A percentile compares a stretch with the other conserved stretches of the same genome.
These are phyloP conservation scores for Cydia amplana DNA, from an alignment of 1,140 invertebrate genomes.

Conservation along the genomic window DNA sequence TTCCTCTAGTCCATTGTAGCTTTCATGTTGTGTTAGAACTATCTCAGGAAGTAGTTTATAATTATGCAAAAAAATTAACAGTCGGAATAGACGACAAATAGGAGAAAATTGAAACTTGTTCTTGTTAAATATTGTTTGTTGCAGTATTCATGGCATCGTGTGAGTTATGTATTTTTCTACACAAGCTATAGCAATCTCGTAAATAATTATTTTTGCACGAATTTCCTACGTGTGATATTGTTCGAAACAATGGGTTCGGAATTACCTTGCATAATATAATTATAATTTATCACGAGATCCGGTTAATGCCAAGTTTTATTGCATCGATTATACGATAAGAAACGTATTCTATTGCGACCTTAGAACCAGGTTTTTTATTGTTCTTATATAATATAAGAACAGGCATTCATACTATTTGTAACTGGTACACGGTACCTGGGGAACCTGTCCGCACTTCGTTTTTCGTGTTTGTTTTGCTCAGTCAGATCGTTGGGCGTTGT, in stretches of 20 bases:
- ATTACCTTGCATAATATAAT: constrained; percentile 1
- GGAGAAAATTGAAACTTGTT: not conserved
- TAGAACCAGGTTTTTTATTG: not conserved
- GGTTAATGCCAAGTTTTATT: constrained; percentile 24
- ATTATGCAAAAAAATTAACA: too few relatives aligned
- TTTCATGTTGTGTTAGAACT: too few relatives aligned
- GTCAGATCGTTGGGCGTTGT: not conserved
- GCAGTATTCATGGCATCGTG: not conserved
- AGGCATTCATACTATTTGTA: not conserved
- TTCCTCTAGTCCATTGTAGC: too few relatives aligned
- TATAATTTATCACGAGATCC: constrained; percentile 12
- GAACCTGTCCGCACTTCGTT: not conserved
- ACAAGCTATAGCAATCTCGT: not conserved
- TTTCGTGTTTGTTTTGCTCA: not conserved
- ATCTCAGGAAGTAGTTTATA: too few relatives aligned
- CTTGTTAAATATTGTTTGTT: not conserved
- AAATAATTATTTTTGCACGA: not conserved
- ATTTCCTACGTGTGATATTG: not conserved
- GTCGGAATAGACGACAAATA: too few relatives aligned
- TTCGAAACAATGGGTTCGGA: not conserved
- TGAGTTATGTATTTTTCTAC: not conserved
- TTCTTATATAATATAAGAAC: not conserved
- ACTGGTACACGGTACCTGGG: not conserved
- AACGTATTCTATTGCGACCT: not conserved
- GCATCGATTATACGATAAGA: not conserved